Conservation (phyloP, 2,888 invertebrate species). For the Melipona beecheii region DNA sequence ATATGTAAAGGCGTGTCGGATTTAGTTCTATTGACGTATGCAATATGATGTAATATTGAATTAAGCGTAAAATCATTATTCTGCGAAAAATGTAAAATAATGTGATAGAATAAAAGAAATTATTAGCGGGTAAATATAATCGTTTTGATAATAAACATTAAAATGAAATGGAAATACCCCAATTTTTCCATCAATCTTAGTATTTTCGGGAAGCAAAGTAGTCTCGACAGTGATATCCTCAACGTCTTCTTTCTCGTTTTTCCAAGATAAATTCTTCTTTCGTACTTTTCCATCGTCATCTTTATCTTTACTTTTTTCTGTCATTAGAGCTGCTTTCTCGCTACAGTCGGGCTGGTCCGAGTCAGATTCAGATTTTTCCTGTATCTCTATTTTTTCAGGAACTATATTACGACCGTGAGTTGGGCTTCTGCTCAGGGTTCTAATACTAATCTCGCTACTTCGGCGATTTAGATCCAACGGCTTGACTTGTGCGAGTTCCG, state of each 20-base stretch:
- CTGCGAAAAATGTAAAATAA: constrained; percentile 68
- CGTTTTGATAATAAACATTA: background rate
- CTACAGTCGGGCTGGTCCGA: constrained; percentile 81
- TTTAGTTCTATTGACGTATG: constrained; percentile 85
- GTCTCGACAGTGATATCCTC: constrained; percentile 83
- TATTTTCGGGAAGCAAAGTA: constrained; percentile 79
- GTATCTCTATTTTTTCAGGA: constrained; percentile 73
- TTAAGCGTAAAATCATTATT: constrained; percentile 84
- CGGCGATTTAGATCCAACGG: constrained; percentile 77
- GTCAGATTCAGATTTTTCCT: constrained; percentile 80
- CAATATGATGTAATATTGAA: constrained; percentile 86
- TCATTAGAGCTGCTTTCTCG: constrained; percentile 80
- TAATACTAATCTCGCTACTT: constrained; percentile 79
- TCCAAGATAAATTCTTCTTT: constrained; percentile 84
- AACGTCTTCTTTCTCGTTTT: constrained; percentile 76
- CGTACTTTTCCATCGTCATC: constrained; percentile 69
- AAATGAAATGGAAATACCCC: constrained; percentile 60
- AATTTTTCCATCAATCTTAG: constrained; percentile 66
- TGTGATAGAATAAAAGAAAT: background rate
- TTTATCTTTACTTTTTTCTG: constrained; percentile 72
- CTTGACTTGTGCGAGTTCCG: constrained; percentile 75
- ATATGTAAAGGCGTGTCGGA: constrained; percentile 80
- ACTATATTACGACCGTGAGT: constrained; percentile 74
- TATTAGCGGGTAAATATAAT: background rate
- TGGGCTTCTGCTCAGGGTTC: constrained; percentile 78